Evolutionary conservation across 2,113 vertebrate genomes (phyloP).

Genomic region (Artemisiospiza belli): DNA sequence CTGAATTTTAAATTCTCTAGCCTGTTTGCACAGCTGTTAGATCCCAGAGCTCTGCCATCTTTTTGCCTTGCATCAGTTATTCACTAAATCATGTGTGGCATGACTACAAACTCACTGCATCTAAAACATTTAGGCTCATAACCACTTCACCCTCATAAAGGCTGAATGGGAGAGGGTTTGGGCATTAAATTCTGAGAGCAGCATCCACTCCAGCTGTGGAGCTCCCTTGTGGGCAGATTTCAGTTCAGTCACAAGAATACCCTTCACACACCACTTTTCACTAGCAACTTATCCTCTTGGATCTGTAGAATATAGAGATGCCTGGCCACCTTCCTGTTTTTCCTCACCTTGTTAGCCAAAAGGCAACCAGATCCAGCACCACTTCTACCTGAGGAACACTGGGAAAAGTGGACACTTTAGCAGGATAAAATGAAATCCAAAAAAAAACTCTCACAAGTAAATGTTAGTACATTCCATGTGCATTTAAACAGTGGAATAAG

Average conservation of each 20-base stretch:
- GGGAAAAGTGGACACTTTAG: neutral
- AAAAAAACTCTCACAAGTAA: neutral
- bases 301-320: neutral
- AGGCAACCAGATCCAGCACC: neutral
- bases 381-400: neutral
- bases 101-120: neutral
- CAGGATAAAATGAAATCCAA: neutral
- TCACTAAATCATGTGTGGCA: slow-evolving; percentile 6
- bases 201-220: neutral
- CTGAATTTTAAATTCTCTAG: slow-evolving; percentile 59
- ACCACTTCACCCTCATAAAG: neutral
- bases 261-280: neutral
- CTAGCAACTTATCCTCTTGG: neutral
- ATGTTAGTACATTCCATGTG: neutral
- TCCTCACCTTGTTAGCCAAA: neutral
- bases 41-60: slow-evolving; percentile 22
- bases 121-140: neutral
- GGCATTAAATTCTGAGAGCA: neutral
- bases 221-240: neutral
- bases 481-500: neutral
- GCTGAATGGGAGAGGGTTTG: neutral
- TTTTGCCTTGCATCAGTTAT: slow-evolving; percentile 32
- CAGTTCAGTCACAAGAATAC: neutral
- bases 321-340: neutral
- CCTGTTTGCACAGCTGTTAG: slow-evolving; percentile 70